phyloP scores from a whole-genome alignment of 2,113 vertebrate genomes.

The Apteryx mantelli region DNA sequence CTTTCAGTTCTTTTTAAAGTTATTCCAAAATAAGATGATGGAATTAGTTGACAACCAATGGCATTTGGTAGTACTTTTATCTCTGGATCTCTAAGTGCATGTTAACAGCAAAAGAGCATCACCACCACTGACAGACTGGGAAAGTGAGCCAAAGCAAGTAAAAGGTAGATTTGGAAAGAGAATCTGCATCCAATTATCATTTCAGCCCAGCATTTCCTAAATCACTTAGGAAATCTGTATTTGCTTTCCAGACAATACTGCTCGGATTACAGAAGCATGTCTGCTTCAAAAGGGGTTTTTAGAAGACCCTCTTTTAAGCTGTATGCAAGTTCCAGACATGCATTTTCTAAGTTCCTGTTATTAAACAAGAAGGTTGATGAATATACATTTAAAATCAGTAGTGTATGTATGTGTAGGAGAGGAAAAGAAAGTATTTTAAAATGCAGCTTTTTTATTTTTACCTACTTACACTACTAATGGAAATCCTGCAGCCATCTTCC shows the following conservation, averaged over 20 bases:
- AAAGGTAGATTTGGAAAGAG: background rate
- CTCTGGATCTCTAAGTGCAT: background rate
- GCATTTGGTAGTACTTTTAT: background rate
- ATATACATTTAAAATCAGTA: background rate
- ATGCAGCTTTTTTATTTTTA: background rate
- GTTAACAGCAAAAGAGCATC: background rate
- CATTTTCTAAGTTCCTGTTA: background rate
- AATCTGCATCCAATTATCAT: background rate
- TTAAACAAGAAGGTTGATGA: background rate
- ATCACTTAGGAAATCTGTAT: background rate
- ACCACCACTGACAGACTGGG: background rate
- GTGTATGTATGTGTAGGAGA: background rate
- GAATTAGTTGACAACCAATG: background rate
- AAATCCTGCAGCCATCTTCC: background rate
- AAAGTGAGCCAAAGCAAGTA: background rate
- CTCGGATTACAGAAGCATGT: background rate
- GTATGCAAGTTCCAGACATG: background rate
- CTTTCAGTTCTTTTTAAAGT: background rate
- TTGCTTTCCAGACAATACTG: background rate
- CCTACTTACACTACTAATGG: background rate
- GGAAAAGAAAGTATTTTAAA: background rate
- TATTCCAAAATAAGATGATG: background rate
- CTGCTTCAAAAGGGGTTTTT: background rate
- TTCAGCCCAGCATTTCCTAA: background rate
- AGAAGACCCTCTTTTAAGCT: background rate